Evolutionary conservation across 2,888 invertebrate species (phyloP).

Genomic region (Philaethria dido): DNA sequence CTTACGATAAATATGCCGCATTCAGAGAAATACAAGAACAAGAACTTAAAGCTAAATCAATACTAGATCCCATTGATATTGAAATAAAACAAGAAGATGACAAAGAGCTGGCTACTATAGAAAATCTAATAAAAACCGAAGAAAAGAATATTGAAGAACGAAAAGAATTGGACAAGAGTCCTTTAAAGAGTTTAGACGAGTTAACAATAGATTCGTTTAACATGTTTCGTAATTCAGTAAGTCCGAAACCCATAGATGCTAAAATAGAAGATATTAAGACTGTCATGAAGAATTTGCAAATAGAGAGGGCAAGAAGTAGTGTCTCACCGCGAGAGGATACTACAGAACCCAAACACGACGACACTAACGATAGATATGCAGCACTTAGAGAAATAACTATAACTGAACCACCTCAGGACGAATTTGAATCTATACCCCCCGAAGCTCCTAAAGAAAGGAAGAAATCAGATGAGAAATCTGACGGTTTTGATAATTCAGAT

Average conservation of each 20-base stretch:
- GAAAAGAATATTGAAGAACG: conserved; percentile 56
- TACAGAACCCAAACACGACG: conserved; percentile 70
- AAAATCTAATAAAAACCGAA: conserved; percentile 62
- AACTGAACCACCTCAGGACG: conserved; percentile 84
- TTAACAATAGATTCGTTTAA: conserved; percentile 71
- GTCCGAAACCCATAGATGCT: conserved; percentile 76
- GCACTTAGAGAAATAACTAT: conserved; percentile 90
- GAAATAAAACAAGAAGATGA: conserved; percentile 68
- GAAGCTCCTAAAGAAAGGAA: conserved; percentile 78
- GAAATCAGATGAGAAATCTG: conserved; percentile 80
- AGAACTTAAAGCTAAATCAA: conserved; percentile 82
- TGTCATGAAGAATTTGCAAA: conserved; percentile 74
- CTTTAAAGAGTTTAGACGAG: conserved; percentile 71
- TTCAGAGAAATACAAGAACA: conserved; percentile 94
- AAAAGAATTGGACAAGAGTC: conserved; percentile 66
- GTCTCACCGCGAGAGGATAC: conserved; percentile 75
- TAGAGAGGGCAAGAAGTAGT: conserved; percentile 67
- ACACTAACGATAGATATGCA: conserved; percentile 88
- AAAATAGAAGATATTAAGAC: conserved; percentile 78
- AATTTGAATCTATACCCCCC: conserved; percentile 76
- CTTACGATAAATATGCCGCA: conserved; percentile 93
- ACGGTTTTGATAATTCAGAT: conserved; percentile 80
- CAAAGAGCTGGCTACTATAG: conserved; percentile 66
- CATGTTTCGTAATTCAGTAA: conserved; percentile 74
- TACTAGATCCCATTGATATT: conserved; percentile 62